phyloP scores from a whole-genome alignment of 2,797 vertebrate genomes.

The Myioborus miniatus region DNA sequence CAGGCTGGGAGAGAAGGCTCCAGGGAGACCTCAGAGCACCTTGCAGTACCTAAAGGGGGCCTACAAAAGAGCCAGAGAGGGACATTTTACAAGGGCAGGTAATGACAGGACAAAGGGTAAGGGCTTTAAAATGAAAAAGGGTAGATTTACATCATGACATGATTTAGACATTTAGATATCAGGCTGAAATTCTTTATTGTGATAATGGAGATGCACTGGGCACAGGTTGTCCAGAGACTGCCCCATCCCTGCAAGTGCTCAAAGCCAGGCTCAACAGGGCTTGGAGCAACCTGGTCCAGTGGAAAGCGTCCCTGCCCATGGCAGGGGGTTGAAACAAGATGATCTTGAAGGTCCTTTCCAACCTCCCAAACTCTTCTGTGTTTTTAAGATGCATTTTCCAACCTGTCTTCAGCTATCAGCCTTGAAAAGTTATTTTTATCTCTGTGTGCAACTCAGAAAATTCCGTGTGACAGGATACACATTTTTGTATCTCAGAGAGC shows the following conservation, averaged over 20 bases:
- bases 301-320: background rate
- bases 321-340: background rate
- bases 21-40: background rate
- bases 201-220: background rate
- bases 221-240: background rate
- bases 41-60: background rate
- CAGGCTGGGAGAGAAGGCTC: background rate
- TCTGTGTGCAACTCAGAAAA: background rate
- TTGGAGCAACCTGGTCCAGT: background rate
- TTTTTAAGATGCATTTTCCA: background rate
- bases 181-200: background rate
- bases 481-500: background rate
- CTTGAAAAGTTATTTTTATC: background rate
- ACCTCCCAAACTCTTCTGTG: background rate
- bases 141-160: background rate
- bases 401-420: background rate
- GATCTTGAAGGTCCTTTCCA: background rate
- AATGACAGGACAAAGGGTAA: background rate
- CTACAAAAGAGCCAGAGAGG: background rate
- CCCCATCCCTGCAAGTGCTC: background rate
- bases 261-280: accelerated
- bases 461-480: background rate
- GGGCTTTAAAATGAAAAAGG: no score
- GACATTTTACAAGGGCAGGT: background rate
- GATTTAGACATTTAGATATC: background rate